A percentile compares a stretch with the other conserved stretches of the same genome.
Evolutionary conservation across 1,140 invertebrate genomes (phyloP).

Genomic region (Metaphire vulgaris): DNA sequence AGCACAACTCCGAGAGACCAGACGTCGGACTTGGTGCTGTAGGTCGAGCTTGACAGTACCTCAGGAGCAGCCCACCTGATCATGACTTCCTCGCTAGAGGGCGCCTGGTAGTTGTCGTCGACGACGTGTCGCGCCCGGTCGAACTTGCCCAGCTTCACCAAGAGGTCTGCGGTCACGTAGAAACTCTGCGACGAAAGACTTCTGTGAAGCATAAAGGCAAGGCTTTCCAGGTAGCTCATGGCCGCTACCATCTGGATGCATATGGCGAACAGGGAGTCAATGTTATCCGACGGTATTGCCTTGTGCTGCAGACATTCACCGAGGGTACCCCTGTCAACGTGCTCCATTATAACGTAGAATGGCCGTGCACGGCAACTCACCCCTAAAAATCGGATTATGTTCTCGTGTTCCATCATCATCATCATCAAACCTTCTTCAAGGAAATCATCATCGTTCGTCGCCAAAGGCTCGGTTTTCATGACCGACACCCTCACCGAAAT

Average conservation of each 20-base stretch:
- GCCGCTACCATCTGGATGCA: conserved; percentile 28
- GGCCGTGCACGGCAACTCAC: conserved; percentile 25
- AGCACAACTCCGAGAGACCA: conserved; percentile 97
- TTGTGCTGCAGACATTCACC: conserved; percentile 18
- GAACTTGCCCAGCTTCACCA: conserved; percentile 27
- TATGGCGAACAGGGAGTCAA: conserved; percentile 27
- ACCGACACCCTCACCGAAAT: conserved; percentile 24
- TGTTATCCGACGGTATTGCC: conserved; percentile 15
- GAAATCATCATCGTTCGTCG: conserved; percentile 27
- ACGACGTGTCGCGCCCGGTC: conserved; percentile 22
- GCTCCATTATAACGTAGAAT: conserved; percentile 25
- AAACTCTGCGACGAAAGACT: conserved; percentile 24
- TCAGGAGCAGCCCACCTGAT: conserved; percentile 98
- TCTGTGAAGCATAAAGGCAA: conserved; percentile 25
- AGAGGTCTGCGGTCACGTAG: conserved; percentile 19
- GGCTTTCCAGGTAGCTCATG: conserved; percentile 25
- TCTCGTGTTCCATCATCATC: conserved; percentile 25
- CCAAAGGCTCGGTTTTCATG: conserved; percentile 9
- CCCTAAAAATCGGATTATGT: conserved; percentile 25
- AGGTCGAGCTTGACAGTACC: conserved; percentile 88
- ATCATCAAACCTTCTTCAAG: conserved; percentile 23
- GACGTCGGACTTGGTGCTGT: conserved; percentile 96
- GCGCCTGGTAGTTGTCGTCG: conserved; percentile 27
- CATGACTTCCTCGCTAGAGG: conserved; percentile 64
- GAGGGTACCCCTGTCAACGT: conserved; percentile 22